Conservation (phyloP, 1,140 invertebrate species). For the Zaprionus tsacasi region DNA sequence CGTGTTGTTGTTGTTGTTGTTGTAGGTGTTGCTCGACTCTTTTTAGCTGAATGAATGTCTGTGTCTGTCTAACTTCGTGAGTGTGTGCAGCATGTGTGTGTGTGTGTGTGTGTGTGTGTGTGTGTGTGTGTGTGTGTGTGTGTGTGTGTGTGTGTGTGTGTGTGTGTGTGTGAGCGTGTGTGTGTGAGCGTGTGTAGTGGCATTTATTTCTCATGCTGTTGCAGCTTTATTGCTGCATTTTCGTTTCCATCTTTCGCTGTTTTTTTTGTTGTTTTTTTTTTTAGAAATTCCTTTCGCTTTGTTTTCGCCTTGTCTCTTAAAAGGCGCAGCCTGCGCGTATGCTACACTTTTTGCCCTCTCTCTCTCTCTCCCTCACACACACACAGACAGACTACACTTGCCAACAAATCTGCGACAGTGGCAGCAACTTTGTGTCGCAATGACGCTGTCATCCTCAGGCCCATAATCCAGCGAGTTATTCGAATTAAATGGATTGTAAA, state of each 20-base stretch:
- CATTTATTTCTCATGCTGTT: conserved; percentile 37
- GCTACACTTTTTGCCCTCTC: conserved; percentile 56
- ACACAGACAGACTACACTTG: too few species aligned
- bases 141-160: conserved; percentile 27
- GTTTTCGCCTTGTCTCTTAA: conserved; percentile 32
- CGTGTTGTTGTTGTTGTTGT: conserved; percentile 30
- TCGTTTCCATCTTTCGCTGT: conserved; percentile 58
- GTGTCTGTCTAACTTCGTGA: conserved; percentile 36
- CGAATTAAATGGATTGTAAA: conserved; percentile 70
- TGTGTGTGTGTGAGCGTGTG: conserved; percentile 16
- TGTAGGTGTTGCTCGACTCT: conserved; percentile 67
- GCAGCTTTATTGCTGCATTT: conserved; percentile 47
- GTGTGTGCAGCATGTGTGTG: conserved; percentile 22
- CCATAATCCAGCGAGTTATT: conserved; percentile 48
- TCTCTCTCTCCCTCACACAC: not conserved
- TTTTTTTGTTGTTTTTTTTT: too few species aligned
- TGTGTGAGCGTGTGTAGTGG: conserved; percentile 45
- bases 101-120: conserved; percentile 22
- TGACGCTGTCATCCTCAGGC: conserved; percentile 17
- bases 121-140: not conserved
- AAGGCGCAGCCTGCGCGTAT: conserved; percentile 59
- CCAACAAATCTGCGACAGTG: conserved; percentile 44
- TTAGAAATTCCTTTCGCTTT: conserved; percentile 27
- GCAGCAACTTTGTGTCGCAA: conserved; percentile 40
- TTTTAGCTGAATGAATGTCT: conserved; percentile 74